Evolutionary conservation across 2,888 invertebrate genomes (phyloP), one percentile per base, ranked within the genome.

Genomic region (Drosophila meridionalis): DNA sequence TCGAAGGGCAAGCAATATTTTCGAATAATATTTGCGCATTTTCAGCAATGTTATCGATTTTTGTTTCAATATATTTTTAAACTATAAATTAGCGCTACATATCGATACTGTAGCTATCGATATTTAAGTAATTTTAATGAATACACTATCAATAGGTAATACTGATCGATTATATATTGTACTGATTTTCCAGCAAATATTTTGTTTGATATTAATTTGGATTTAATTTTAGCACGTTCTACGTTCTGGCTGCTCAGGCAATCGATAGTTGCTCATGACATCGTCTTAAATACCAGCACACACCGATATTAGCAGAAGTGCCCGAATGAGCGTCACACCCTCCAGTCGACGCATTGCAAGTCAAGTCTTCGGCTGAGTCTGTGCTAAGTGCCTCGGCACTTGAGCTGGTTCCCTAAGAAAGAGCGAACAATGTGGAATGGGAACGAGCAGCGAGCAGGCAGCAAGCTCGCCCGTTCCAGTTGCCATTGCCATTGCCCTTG

Each of bases 351-450:
- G 59, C 26, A 20, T 14, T 43, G 38, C 60, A 66, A 80, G 77
- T 63, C 67, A 67, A 77, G 63, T 64, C 60, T 42, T 55, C 32
- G 26, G 53, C 36, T 48, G 53, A 55, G 71, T 32, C 38, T 45
- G 43, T 42, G 67, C 64, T 80, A 74, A 82, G 87, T 81, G 87
- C 70, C 82, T 38, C 52, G 59, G 68, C 69, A 67, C 85, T 78
- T 69, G 78, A 78, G 87, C 57, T 43, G 64, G n/a, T 56, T 66
- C 38, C 62, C 70, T 30, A 43, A 30, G 34, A 40, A 30, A 7
- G 36, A 59, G 50, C 32, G 42, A 38, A 53, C 69, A 56, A 42
- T 20, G 20, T 7, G 38, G 28, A 20, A 52, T 30, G 59, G 56
- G 43, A 43, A 47, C 36, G 32, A 43, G 38, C 12, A 53, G 55